Evolutionary conservation across 2,113 vertebrate genomes (phyloP).

Genomic region (Lamprotornis superbus): DNA sequence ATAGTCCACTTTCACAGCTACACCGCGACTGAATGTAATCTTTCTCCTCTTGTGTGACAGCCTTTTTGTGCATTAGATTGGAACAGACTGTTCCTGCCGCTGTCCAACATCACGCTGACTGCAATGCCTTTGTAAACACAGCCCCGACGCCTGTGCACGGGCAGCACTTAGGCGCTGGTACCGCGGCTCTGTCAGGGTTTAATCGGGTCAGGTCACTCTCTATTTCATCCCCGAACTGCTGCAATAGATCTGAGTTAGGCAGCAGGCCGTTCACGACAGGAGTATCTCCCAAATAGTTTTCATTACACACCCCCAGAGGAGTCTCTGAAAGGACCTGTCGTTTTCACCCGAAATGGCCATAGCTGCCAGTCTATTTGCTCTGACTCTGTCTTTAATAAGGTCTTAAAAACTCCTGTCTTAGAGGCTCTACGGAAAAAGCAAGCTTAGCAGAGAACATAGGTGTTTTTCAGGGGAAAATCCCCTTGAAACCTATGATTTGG

Average conservation of each 20-base stretch:
- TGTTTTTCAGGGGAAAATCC: conserved; percentile 40
- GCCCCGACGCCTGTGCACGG: neutral
- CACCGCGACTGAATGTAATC: neutral
- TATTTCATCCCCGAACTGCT: conserved; percentile 43
- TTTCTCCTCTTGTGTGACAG: conserved; percentile 28
- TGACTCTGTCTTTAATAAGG: conserved; percentile 53
- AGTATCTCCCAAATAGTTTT: conserved; percentile 58
- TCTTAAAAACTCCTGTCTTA: conserved; percentile 48
- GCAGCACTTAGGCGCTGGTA: neutral
- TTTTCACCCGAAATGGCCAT: conserved; percentile 45
- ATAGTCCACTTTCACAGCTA: conserved; percentile 33
- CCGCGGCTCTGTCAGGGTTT: neutral
- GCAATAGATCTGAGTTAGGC: conserved; percentile 25
- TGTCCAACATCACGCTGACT: neutral
- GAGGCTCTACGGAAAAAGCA: conserved; percentile 13
- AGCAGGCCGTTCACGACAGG: neutral
- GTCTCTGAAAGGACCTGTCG: conserved; percentile 48
- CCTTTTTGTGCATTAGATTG: conserved; percentile 28
- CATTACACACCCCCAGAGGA: conserved; percentile 40
- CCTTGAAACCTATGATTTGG: conserved; percentile 9
- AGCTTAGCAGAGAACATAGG: neutral
- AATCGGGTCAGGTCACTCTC: conserved; percentile 60
- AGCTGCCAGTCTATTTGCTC: conserved; percentile 51
- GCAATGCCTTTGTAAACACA: conserved; percentile 25
- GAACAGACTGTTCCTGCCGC: neutral